Evolutionary conservation across 2,113 vertebrate genomes (phyloP).

Genomic region (Cottus gobio): DNA sequence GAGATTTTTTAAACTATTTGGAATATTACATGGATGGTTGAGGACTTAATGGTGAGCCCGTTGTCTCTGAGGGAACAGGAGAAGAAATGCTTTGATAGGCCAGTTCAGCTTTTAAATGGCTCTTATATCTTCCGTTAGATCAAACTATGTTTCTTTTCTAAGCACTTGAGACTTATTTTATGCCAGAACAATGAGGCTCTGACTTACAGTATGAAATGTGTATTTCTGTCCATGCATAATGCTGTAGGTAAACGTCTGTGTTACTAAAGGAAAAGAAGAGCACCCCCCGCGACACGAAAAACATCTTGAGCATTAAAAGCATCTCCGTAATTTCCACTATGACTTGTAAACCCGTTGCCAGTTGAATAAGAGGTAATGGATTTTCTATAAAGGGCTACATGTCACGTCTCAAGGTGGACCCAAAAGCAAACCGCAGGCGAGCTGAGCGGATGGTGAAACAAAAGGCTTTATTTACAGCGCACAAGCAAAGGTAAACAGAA

Average conservation of each 20-base stretch:
- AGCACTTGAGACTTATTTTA: not conserved
- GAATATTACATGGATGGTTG: slow-evolving; percentile 28
- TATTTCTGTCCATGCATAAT: not conserved
- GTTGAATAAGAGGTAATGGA: slow-evolving; percentile 54
- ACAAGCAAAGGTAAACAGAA: too few relatives aligned
- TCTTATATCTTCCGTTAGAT: not conserved
- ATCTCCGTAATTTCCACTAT: slow-evolving; percentile 15
- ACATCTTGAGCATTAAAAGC: slow-evolving; percentile 1
- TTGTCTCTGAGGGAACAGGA: slow-evolving; percentile 13
- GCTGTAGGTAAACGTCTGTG: not conserved
- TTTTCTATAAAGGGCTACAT: slow-evolving; percentile 62
- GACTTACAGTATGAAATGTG: not conserved
- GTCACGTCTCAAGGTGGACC: too few relatives aligned
- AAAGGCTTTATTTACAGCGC: too few relatives aligned
- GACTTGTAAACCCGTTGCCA: slow-evolving; percentile 12
- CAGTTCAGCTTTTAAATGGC: not conserved
- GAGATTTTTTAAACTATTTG: slow-evolving; percentile 36
- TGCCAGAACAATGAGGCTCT: not conserved
- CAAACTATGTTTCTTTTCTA: not conserved
- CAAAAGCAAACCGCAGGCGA: too few relatives aligned
- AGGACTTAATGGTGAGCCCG: slow-evolving; percentile 9
- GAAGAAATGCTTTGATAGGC: slow-evolving; percentile 8
- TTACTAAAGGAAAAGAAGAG: not conserved
- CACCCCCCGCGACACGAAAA: not conserved
- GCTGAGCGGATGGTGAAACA: too few relatives aligned